phyloP scores from a whole-genome alignment of 2,888 invertebrate species.

The Erpobdella octoculata region DNA sequence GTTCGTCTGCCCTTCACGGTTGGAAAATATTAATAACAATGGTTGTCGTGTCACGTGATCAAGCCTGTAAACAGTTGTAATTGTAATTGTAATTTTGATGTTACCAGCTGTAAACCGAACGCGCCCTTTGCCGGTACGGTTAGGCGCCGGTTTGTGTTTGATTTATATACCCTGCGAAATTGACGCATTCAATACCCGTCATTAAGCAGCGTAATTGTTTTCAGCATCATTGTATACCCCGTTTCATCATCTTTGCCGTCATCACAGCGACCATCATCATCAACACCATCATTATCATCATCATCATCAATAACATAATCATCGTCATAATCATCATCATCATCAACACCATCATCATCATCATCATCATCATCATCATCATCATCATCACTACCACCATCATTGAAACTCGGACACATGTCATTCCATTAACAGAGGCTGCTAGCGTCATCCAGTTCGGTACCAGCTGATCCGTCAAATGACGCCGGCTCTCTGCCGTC shows the following conservation, averaged over 20 bases:
- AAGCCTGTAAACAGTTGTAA: no score
- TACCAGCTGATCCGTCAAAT: not conserved
- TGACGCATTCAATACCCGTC: no score
- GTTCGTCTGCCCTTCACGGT: no score
- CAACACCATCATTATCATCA: not conserved
- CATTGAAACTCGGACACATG: no score
- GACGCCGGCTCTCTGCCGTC: slow-evolving; percentile 18
- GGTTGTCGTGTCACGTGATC: no score
- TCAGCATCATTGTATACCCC: not conserved
- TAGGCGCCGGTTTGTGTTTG: no score
- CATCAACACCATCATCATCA: not conserved
- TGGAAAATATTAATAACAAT: no score
- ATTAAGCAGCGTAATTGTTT: not conserved
- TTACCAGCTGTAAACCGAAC: no score
- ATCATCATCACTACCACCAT: not conserved
- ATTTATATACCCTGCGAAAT: no score
- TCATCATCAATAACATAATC: not conserved
- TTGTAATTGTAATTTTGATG: no score
- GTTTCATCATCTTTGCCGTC: not conserved
- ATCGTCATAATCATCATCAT: not conserved
- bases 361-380: not conserved
- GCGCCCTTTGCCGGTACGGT: no score
- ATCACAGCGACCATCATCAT: not conserved
- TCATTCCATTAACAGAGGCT: not conserved
- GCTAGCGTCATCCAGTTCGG: not conserved